Evolutionary conservation across 2,113 vertebrate genomes (phyloP).

Genomic region (Opisthocomus hoazin): DNA sequence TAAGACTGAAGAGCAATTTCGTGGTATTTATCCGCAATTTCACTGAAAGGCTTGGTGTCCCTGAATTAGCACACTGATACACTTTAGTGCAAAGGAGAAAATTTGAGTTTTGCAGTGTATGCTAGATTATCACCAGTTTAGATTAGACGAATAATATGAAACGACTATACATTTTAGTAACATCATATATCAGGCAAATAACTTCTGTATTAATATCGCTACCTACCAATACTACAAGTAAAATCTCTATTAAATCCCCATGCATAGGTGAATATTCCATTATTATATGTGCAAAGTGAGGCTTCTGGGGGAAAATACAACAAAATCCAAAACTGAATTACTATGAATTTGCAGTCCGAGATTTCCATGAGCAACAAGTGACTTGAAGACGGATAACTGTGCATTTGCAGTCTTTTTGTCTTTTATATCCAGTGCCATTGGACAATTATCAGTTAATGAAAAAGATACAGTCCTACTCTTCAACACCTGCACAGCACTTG

Average conservation of each 20-base stretch:
- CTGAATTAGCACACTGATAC: background rate
- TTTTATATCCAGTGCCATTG: background rate
- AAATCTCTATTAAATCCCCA: background rate
- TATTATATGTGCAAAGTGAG: background rate
- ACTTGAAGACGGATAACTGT: background rate
- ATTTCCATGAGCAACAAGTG: background rate
- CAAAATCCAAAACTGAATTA: background rate
- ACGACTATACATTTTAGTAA: background rate
- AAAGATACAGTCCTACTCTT: background rate
- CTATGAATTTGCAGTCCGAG: background rate
- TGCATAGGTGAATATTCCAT: background rate
- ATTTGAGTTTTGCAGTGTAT: background rate
- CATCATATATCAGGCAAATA: background rate
- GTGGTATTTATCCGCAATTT: background rate
- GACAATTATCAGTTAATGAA: background rate
- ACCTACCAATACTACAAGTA: background rate
- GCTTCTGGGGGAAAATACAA: background rate
- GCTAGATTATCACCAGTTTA: background rate
- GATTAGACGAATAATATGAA: background rate
- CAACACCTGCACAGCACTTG: background rate
- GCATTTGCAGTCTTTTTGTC: background rate
- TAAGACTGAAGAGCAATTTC: background rate
- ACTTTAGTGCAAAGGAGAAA: background rate
- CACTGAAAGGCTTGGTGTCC: background rate
- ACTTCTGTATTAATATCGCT: background rate